Percentiles rank a stretch among this genome's conserved stretches.
Evolutionary conservation across 2,113 vertebrate genomes (phyloP).

Genomic region (Ursus arctos): DNA sequence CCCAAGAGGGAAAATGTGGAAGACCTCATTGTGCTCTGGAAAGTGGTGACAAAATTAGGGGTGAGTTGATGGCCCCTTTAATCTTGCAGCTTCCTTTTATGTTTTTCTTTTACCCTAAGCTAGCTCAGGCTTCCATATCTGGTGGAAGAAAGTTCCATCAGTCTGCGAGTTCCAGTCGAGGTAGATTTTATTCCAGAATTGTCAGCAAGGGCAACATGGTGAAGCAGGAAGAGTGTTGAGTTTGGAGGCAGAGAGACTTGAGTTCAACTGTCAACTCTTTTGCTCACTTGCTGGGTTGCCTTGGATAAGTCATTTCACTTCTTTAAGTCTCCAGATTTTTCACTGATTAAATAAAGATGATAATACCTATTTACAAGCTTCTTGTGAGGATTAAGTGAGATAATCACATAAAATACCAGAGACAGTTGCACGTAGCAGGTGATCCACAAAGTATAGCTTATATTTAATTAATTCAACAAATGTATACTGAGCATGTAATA

Average conservation of each 20-base stretch:
- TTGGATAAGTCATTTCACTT: not conserved
- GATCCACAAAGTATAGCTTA: not conserved
- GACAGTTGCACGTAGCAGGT: not conserved
- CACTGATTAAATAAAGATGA: not conserved
- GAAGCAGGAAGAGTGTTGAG: not conserved
- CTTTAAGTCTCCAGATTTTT: not conserved
- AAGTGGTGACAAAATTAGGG: not conserved
- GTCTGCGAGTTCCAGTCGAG: not conserved
- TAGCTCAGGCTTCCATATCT: not conserved
- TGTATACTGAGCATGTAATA: not conserved
- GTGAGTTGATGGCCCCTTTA: not conserved
- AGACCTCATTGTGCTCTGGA: not conserved
- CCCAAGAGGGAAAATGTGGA: not conserved
- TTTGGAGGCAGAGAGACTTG: not conserved
- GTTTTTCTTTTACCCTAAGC: not conserved
- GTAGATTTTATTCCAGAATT: not conserved
- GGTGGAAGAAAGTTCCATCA: not conserved
- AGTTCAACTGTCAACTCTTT: not conserved
- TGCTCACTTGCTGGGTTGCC: not conserved
- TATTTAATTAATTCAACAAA: constrained; percentile 23
- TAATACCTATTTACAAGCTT: not conserved
- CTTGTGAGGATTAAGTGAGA: not conserved
- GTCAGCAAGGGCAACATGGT: not conserved
- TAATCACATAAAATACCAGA: not conserved
- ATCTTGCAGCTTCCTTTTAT: not conserved